Percentiles rank a stretch among this genome's conserved stretches.
These are phyloP conservation scores for Amphiprion percula DNA, from an alignment of 2,113 vertebrate genomes.

Conservation along the genomic window DNA sequence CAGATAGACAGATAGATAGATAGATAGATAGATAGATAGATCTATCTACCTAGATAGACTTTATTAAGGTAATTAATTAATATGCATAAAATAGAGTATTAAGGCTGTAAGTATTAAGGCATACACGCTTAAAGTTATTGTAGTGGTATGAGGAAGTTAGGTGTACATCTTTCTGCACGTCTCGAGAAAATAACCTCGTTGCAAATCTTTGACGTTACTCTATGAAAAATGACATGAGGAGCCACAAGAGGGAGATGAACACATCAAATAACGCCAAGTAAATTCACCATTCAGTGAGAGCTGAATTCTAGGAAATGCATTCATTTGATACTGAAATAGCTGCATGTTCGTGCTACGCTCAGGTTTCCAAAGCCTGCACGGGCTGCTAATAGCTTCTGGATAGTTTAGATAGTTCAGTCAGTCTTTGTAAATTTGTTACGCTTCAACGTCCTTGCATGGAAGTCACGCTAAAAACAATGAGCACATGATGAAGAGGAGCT, in stretches of 20 bases:
- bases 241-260: slow-evolving; percentile 51
- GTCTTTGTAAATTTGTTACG: neutral
- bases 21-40: no score
- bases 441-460: slow-evolving; percentile 19
- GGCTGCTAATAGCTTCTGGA: neutral
- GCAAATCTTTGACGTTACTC: neutral
- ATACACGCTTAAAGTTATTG: no score
- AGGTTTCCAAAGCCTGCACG: neutral
- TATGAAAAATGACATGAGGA: slow-evolving; percentile 4
- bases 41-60: no score
- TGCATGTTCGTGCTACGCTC: neutral
- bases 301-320: slow-evolving; percentile 7
- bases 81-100: no score
- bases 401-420: neutral
- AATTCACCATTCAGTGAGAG: neutral
- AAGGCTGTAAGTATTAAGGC: no score
- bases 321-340: slow-evolving; percentile 11
- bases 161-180: no score
- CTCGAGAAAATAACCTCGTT: no score
- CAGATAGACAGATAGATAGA: no score
- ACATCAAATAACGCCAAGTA: neutral
- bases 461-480: slow-evolving; percentile 44
- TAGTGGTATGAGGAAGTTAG: no score
- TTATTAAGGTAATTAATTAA: no score
- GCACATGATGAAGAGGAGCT: slow-evolving; percentile 36